phyloP scores from a whole-genome alignment of 2,113 vertebrate genomes.

The Gracilinanus agilis region DNA sequence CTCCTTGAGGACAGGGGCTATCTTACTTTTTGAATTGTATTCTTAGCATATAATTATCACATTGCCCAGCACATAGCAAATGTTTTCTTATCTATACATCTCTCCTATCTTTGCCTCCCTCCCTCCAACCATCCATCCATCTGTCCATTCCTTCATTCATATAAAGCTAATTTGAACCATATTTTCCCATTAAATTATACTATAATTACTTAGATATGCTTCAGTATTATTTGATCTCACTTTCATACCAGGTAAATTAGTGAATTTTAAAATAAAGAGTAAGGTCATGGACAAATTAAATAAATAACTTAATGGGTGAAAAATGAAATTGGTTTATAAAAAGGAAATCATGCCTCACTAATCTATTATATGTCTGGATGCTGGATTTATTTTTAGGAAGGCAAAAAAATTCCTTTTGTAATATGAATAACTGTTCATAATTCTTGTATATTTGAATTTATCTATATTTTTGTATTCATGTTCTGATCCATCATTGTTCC shows the following conservation, averaged over 20 bases:
- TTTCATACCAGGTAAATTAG: background rate
- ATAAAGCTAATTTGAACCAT: conserved; percentile 15
- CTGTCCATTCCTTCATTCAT: background rate
- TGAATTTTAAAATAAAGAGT: background rate
- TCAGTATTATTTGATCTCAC: background rate
- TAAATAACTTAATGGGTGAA: background rate
- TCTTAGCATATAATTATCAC: background rate
- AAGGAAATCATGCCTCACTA: background rate
- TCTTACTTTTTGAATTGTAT: background rate
- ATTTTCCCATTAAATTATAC: conserved; percentile 19
- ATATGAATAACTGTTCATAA: background rate
- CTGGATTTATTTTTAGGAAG: background rate
- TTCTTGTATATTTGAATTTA: background rate
- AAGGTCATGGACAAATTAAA: background rate
- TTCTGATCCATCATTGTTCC: background rate
- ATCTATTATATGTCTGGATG: background rate
- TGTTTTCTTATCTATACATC: background rate
- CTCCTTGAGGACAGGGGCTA: background rate
- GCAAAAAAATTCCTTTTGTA: background rate
- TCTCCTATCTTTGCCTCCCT: background rate
- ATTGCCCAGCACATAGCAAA: background rate
- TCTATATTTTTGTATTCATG: background rate
- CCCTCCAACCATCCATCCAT: background rate
- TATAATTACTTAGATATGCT: conserved; percentile 9
- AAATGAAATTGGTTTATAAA: background rate